Evolutionary conservation across 2,888 invertebrate genomes (phyloP), one percentile per base, ranked within the genome.

Genomic region (Sinotaia quadrata): DNA sequence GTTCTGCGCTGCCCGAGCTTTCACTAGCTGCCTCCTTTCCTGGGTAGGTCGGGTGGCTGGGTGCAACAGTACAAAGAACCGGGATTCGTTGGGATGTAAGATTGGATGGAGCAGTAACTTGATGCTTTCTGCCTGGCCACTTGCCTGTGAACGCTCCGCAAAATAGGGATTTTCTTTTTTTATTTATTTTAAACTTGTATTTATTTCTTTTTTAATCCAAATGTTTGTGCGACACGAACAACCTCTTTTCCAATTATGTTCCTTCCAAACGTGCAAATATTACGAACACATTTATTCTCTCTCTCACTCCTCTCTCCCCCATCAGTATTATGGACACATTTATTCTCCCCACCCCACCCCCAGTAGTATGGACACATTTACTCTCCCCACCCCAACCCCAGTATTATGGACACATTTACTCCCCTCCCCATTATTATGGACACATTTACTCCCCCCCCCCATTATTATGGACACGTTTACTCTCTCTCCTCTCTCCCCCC

Each of bases 11-110:
- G 31, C 59, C 44, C 59, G 44, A n/a, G 44, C 44, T 21, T 37
- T 18, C 59, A 24, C 27, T 24, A 4, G 31, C 8, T 47, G n/a
- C 59, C 47, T 59, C 59, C 59, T 58, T 24, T n/a, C 21, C 34
- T 10, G 59, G 29, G 29, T 41, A 24, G 59, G 44, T 59, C 59
- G 44, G 59, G 59, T 59, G 44, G 59, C 59, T 44, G 41, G 44
- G 59, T 59, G 44, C 59, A 36, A 21, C 24, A 27, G 10, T 12
- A 5, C 24, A 21, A 24, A 2, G 21, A 8, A 27, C 4, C 15
- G 15, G 52, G 7, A 49, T 7, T 8, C 7, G n/a, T 49, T 24
- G 49, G 24, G 49, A 49, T 49, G 49, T 49, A 24, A 18, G 49
- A 24, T 8, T n/a, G 24, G 49, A 49, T 49, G n/a, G 49, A 4